Base-by-base conservation (phyloP, 37 sponge, comb jelly and placozoan genomes). In the Spongia lamella region DNA sequence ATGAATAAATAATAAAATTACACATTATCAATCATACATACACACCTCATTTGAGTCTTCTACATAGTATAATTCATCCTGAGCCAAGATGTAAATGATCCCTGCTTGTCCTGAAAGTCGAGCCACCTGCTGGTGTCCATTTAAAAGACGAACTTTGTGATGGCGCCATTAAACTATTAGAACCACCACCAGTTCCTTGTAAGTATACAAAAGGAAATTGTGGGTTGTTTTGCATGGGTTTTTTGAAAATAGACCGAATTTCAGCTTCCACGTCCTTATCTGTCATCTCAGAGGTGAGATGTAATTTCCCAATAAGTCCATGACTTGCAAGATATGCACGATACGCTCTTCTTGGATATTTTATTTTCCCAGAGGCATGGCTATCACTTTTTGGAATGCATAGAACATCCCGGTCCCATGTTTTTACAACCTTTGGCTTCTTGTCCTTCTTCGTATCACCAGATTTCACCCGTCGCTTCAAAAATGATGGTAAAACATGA, bases 191-290 rank as follows among this genome's bases (percentile, higher is more conserved):
- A 3, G 58, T 52, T 22, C 77, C 14, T 60, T 75, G 84, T 2
- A 83, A 61, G 27, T 63, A 83, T 1, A 6, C 14, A 49, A 83
- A 75, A 25, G 84, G 84, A 38, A 83, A 83, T 24, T 67, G 26
- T 20, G 30, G 3, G 16, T 61, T 40, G 11, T 54, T 25, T 1
- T 70, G 62, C 84, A 83, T 83, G 52, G 84, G 58, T 3, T 61
- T 19, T 19, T 56, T 14, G 61, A 83, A 83, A 0, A 66, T 75
- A 13, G 84, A 83, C 5, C 77, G 52, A 1, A 83, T 30, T 69
- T 83, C 77, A 21, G 13, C 3, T 0, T 15, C 3, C 3, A 73
- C 36, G 0, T 75, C 76, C 1, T 63, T 61, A 27, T 62, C 84
- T 37, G 51, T 52, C 76, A 75, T 68, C 3, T 64, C 60, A 39